Percentiles rank a stretch among this genome's conserved stretches.
phyloP scores from a whole-genome alignment of 2,888 invertebrate genomes.

The Galeopsomyia nigrocyanea region DNA sequence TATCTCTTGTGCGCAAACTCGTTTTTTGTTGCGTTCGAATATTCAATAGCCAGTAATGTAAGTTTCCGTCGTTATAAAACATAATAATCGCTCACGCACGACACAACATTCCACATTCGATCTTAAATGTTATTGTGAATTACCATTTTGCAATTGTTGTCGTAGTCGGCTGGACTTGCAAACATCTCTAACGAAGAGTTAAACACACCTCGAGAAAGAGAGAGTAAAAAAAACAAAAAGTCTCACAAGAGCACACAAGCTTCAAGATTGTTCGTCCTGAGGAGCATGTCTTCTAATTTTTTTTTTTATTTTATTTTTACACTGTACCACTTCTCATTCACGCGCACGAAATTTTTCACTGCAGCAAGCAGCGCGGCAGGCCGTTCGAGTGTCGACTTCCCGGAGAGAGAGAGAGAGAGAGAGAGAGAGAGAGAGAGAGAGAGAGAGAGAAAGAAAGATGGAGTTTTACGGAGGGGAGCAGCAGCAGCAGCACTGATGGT shows the following conservation, averaged over 20 bases:
- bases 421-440: not conserved
- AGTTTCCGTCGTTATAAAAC: not conserved
- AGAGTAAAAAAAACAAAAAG: not conserved
- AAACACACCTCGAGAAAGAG: not conserved
- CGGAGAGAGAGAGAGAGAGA: slow-evolving; percentile 4
- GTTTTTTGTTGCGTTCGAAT: no score
- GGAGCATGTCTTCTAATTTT: slow-evolving; percentile 1
- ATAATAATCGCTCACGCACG: not conserved
- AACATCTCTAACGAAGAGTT: slow-evolving; percentile 54
- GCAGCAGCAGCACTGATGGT: slow-evolving; percentile 1
- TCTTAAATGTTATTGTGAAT: not conserved
- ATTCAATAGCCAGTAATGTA: no score
- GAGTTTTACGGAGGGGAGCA: not conserved
- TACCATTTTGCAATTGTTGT: slow-evolving; percentile 59
- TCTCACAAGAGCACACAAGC: slow-evolving; percentile 10
- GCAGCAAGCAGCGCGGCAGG: not conserved
- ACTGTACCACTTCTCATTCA: no score
- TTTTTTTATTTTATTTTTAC: not conserved
- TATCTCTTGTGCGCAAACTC: slow-evolving; percentile 14
- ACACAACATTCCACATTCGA: no score
- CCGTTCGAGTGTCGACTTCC: not conserved
- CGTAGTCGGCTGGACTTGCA: slow-evolving; percentile 58
- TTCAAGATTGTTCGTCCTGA: slow-evolving; percentile 8
- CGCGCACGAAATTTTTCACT: no score
- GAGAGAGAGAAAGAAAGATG: slow-evolving; percentile 3